phyloP scores from a whole-genome alignment of 2,888 invertebrate genomes.

The Oligia latruncula region DNA sequence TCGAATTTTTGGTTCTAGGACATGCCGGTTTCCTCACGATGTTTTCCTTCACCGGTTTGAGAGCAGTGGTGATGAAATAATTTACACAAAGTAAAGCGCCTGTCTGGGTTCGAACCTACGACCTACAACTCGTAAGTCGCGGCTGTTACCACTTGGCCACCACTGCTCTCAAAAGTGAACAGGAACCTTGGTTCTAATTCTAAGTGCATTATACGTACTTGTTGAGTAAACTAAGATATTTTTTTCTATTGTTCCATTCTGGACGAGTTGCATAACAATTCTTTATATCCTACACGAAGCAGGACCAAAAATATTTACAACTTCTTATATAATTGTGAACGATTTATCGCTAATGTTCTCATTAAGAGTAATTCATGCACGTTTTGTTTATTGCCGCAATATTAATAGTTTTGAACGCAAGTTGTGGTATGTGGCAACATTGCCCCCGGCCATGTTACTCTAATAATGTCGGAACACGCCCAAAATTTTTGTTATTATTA shows the following conservation, averaged over 20 bases:
- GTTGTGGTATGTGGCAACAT: constrained; percentile 60
- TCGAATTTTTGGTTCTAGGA: too few relatives aligned
- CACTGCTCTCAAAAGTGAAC: too few relatives aligned
- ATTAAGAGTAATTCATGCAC: constrained; percentile 49
- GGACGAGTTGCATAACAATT: constrained; percentile 3
- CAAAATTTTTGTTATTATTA: constrained; percentile 45
- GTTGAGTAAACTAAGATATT: too few relatives aligned
- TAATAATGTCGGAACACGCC: constrained; percentile 35
- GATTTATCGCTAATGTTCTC: constrained; percentile 49
- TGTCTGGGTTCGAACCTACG: too few relatives aligned
- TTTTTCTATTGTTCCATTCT: not conserved
- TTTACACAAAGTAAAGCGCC: too few relatives aligned
- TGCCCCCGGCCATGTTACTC: constrained; percentile 36
- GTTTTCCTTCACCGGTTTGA: too few relatives aligned
- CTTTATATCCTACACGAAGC: constrained; percentile 2
- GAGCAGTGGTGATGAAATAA: too few relatives aligned
- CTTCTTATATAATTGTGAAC: constrained; percentile 42
- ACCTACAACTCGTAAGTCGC: too few relatives aligned
- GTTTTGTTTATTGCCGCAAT: constrained; percentile 63
- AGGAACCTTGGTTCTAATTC: not conserved
- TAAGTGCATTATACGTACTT: not conserved
- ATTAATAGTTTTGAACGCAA: constrained; percentile 68
- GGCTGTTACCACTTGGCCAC: too few relatives aligned
- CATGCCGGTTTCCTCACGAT: too few relatives aligned
- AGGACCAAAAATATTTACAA: constrained; percentile 10